A percentile compares a stretch with the other conserved stretches of the same genome.
Conservation (phyloP, 2,113 vertebrate species). For the Psilopsiagon aymara region DNA sequence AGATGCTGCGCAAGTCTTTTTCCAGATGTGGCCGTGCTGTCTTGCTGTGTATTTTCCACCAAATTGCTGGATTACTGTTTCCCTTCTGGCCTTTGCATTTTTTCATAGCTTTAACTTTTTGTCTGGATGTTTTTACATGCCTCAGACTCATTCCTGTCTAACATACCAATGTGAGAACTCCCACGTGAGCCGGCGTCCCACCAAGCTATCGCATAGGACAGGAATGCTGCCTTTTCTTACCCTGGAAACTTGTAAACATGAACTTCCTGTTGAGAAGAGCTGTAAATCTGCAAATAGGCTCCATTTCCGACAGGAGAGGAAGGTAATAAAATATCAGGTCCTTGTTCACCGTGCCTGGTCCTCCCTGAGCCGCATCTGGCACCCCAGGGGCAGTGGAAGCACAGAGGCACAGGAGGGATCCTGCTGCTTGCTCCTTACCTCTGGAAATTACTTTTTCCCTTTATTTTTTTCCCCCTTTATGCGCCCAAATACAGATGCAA, state of each 20-base stretch:
- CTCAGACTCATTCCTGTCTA: background rate
- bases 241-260: constrained; percentile 56
- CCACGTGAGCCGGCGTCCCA: background rate
- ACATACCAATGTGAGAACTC: background rate
- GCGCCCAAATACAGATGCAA: background rate
- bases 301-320: background rate
- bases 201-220: background rate
- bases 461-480: background rate
- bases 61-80: constrained; percentile 50
- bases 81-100: background rate
- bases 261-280: constrained; percentile 37
- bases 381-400: background rate
- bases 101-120: background rate
- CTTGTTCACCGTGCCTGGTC: background rate
- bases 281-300: constrained; percentile 11
- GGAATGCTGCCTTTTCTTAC: constrained; percentile 20
- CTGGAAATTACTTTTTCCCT: background rate
- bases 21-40: background rate
- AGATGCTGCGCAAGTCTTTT: constrained; percentile 50
- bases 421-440: background rate
- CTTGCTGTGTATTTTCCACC: constrained; percentile 45
- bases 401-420: background rate
- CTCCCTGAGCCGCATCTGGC: background rate
- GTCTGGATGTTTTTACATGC: constrained; percentile 10
- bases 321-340: constrained; percentile 24